Evolutionary conservation across 2,888 invertebrate species (phyloP), one percentile per base, ranked within the genome.

Genomic region (Urechis unicinctus): DNA sequence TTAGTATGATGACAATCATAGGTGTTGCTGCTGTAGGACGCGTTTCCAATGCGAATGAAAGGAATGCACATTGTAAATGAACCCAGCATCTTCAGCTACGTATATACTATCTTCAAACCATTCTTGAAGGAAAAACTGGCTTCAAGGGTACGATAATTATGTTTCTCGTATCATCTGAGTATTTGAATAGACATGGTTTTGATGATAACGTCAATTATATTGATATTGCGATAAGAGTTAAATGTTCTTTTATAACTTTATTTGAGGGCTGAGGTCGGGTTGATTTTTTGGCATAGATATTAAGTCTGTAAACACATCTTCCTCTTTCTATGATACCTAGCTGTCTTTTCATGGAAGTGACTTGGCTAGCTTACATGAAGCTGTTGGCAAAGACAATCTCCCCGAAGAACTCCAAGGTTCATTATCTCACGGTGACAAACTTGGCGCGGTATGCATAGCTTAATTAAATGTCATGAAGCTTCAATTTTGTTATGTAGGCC

Each of bases 1-100:
- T n/a, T n/a, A n/a, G n/a, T n/a, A n/a, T n/a, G n/a, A n/a, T n/a
- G n/a, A n/a, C n/a, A n/a, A n/a, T n/a, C n/a, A n/a, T n/a, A n/a
- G n/a, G n/a, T n/a, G n/a, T n/a, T n/a, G n/a, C n/a, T n/a, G n/a
- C 79, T 81, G 24, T 82, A 91, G 86, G 91, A 92, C 69, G 85
- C 87, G 56, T 86, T 93, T 58, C 91, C 93, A 0, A 81, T 89
- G 45, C 83, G 93, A 61, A 81, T 93, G 56, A 93, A 92, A 78
- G 90, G 88, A 26, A 83, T 94, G 45, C 92, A 92, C 78, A 85
- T 92, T 52, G 82, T 93, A 43, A 91, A 93, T 78, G 92, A 93
- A 77, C 91, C 93, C 0, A 87, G 86, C 73, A 83, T 92, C 62
- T 93, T 94, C 81, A 91, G 91, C 74, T 85, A 91, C 80, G 87